Evolutionary conservation across 1,140 invertebrate species (phyloP), one percentile per base, ranked within the genome.

Genomic region (Helicoverpa zea): DNA sequence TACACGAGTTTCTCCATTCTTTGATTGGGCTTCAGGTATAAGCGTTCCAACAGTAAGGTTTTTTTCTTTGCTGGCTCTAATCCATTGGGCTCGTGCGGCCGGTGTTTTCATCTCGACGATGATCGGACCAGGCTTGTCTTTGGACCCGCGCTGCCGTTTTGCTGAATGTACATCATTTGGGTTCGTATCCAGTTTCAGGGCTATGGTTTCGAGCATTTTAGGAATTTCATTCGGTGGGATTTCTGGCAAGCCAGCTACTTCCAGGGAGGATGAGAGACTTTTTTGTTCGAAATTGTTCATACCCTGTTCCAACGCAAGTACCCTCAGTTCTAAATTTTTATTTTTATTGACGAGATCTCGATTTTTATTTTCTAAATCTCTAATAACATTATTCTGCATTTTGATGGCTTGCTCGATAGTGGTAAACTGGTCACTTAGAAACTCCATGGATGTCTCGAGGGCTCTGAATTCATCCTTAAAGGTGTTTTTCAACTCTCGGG

Each of bases 231-330:
- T n/a, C n/a, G n/a, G n/a, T n/a, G n/a, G n/a, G n/a, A n/a, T 73
- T n/a, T 85, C 83, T 10, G 88, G 88, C 73, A 88, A 68, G 23
- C 85, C 84, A 30, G 83, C 83, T 16, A 88, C 82, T 80, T 89
- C 88, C 23, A 89, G 23, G 7, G 83, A n/a, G 3, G 56, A 79
- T 59, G 84, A 68, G 10, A 89, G 74, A 0, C 61, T 54, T 81
- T 87, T 81, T 84, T 88, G 86, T 66, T 88, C 84, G 35, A 81
- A 77, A 0, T 35, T 64, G 12, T 81, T 81, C 11, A 84, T 16
- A n/a, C 29, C 59, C 82, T 84, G 85, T 59, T 89, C 86, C 7
- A 89, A 52, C 2, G 77, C 70, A 11, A 61, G 23, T 11, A 89
- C 51, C n/a, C 86, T 64, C 14, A 88, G 64, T 49, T 89, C 85